phyloP scores from a whole-genome alignment of 1,140 invertebrate genomes.

The Brachionus koreanus region DNA sequence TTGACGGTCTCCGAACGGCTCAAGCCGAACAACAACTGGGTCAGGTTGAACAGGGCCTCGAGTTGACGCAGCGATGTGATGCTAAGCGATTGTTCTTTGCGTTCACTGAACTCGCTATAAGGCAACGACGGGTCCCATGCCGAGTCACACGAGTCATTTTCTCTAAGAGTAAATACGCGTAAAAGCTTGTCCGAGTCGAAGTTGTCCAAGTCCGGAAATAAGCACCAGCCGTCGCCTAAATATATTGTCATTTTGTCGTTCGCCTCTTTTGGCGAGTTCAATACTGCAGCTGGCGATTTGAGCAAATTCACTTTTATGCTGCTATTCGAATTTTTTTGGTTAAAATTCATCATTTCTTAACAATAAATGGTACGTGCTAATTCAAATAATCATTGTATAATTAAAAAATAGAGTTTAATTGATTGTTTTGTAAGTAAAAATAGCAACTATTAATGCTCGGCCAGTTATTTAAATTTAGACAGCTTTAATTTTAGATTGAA shows the following conservation, averaged over 20 bases:
- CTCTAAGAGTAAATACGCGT: background rate
- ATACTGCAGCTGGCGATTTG: background rate
- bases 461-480: no score
- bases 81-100: background rate
- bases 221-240: conserved; percentile 25
- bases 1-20: background rate
- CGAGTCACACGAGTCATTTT: background rate
- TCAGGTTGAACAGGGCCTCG: conserved; percentile 36
- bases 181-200: conserved; percentile 35
- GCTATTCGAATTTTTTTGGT: background rate
- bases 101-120: background rate
- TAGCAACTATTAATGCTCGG: no score
- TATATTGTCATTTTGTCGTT: background rate
- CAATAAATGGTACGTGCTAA: no score
- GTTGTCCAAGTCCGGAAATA: conserved; percentile 20
- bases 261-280: background rate
- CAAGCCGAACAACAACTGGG: conserved; percentile 33
- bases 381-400: background rate
- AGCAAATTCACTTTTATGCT: background rate
- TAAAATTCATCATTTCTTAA: no score
- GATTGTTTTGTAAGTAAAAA: no score
- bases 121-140: background rate
- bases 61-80: background rate
- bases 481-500: no score
- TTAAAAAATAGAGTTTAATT: no score